A percentile compares a stretch with the other conserved stretches of the same genome.
These are phyloP conservation scores for Dasyurus viverrinus DNA, from an alignment of 2,113 vertebrate genomes.

Conservation along the genomic window DNA sequence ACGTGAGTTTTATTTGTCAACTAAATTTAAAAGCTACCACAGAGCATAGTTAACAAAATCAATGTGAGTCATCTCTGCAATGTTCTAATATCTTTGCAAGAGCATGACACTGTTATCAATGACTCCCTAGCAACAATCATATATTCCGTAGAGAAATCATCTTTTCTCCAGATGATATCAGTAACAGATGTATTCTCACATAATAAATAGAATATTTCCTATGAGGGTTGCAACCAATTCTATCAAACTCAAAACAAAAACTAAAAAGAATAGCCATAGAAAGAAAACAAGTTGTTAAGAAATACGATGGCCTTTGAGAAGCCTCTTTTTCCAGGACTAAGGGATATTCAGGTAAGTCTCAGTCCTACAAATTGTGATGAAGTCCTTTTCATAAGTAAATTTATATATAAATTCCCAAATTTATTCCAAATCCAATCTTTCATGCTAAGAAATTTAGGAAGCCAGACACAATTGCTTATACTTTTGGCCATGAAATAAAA, in stretches of 20 bases:
- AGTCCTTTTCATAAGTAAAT: neutral
- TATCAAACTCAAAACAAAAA: neutral
- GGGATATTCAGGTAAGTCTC: neutral
- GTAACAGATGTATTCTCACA: neutral
- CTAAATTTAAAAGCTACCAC: neutral
- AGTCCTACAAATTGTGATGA: neutral
- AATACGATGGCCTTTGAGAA: neutral
- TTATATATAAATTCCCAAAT: neutral
- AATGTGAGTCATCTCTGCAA: neutral
- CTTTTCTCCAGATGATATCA: neutral
- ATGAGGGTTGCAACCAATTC: neutral
- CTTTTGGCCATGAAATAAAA: neutral
- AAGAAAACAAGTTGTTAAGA: neutral
- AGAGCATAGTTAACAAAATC: neutral
- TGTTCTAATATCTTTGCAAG: neutral
- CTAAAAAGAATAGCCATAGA: neutral
- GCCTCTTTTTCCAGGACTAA: neutral
- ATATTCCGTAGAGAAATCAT: neutral
- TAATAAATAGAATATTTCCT: slow-evolving; percentile 38
- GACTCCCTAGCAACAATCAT: neutral
- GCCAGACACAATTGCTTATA: neutral
- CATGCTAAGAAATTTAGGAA: neutral
- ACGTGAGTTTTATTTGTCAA: neutral
- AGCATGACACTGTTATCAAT: neutral
- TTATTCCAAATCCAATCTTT: neutral